Percentiles rank a stretch among this genome's conserved stretches.
Conservation (phyloP, 2,113 vertebrate species). For the Pipa parva region DNA sequence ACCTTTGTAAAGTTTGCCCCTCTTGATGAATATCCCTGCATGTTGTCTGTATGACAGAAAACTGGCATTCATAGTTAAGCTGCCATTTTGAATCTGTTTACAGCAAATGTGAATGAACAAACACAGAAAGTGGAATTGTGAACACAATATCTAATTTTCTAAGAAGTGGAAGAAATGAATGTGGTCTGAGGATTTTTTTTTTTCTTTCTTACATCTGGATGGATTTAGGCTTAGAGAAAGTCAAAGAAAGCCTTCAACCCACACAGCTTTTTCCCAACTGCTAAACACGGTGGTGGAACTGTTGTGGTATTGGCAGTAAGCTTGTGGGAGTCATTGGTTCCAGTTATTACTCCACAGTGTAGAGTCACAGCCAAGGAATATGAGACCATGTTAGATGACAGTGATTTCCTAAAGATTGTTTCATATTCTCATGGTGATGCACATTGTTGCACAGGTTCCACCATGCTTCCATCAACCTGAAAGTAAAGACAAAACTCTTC, state of each 20-base stretch:
- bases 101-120: too few relatives aligned
- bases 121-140: too few relatives aligned
- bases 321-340: not conserved
- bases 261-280: not conserved
- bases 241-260: not conserved
- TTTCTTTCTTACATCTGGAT: not conserved
- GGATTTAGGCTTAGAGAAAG: not conserved
- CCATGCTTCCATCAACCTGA: too few relatives aligned
- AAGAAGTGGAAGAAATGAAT: not conserved
- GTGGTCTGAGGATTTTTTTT: not conserved
- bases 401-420: too few relatives aligned
- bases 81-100: too few relatives aligned
- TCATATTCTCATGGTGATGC: too few relatives aligned
- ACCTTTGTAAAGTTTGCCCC: too few relatives aligned
- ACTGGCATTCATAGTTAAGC: too few relatives aligned
- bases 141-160: not conserved
- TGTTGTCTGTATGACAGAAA: too few relatives aligned
- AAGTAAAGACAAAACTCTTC: too few relatives aligned
- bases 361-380: not conserved
- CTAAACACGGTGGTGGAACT: not conserved
- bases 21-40: too few relatives aligned
- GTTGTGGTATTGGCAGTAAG: not conserved
- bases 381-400: not conserved
- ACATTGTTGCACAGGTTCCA: too few relatives aligned
- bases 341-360: not conserved